These are phyloP conservation scores for Busseola fusca DNA, from an alignment of 2,888 invertebrate genomes.

Conservation along the genomic window DNA sequence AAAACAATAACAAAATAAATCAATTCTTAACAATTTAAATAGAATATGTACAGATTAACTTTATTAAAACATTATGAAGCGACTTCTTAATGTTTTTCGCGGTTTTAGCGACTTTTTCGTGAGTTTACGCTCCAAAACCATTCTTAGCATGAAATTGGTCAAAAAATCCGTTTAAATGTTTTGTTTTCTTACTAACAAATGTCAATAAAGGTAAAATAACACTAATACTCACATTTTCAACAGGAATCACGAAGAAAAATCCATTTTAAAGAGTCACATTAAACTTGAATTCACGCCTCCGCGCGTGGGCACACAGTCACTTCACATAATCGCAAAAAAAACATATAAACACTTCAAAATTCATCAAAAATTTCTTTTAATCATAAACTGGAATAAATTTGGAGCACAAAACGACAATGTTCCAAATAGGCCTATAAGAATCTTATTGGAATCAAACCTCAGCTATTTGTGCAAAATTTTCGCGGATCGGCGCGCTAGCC, in stretches of 20 bases:
- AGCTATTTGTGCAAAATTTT: slow-evolving; percentile 80
- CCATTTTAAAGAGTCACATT: slow-evolving; percentile 63
- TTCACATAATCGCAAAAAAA: slow-evolving; percentile 73
- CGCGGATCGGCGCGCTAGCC: slow-evolving; percentile 71
- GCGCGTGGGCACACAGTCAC: slow-evolving; percentile 69
- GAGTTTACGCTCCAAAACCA: slow-evolving; percentile 22
- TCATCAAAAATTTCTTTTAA: slow-evolving; percentile 69
- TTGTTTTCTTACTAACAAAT: slow-evolving; percentile 27
- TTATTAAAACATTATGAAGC: slow-evolving; percentile 5
- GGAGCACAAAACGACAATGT: slow-evolving; percentile 61
- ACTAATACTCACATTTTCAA: slow-evolving; percentile 73
- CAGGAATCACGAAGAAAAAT: slow-evolving; percentile 59
- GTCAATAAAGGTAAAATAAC: slow-evolving; percentile 55
- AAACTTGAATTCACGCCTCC: slow-evolving; percentile 56
- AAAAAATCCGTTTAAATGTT: slow-evolving; percentile 37
- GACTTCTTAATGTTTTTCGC: not conserved
- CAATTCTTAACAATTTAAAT: slow-evolving; percentile 9
- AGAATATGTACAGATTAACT: not conserved
- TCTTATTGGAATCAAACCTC: slow-evolving; percentile 80
- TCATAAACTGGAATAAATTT: slow-evolving; percentile 65
- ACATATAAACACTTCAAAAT: slow-evolving; percentile 61
- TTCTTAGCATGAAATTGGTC: slow-evolving; percentile 10
- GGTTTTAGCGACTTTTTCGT: slow-evolving; percentile 10
- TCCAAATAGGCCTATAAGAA: slow-evolving; percentile 87
- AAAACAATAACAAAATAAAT: slow-evolving; percentile 17